Base-by-base conservation (phyloP, 2,797 vertebrate species). In the Orientallactaga sibirica region DNA sequence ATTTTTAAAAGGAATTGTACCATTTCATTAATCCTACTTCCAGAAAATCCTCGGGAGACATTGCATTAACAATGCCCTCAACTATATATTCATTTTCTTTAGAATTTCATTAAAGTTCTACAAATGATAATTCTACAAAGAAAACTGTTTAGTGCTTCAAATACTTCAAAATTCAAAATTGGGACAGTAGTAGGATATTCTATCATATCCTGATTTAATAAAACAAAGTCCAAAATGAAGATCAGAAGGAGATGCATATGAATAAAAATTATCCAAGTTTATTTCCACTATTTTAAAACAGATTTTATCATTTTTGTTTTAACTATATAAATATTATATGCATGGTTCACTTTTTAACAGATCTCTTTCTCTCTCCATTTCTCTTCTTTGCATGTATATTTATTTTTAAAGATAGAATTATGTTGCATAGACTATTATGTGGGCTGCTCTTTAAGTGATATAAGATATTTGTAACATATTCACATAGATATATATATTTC, bases 351-450 rank as follows among this genome's bases (percentile, higher is more conserved):
- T 82, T 29, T 22, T 15, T 3, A 11, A 24, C 67, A 15, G 41
- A 62, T 27, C 25, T 62, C 22, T 73, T 5, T 11, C 3, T 33
- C 16, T 33, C 8, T 3, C 3, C 8, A 27, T 29, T 1, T 43
- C 33, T 29, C n/a, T 81, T 29, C n/a, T 81, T 27, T 64, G 25
- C 61, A 15, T 33, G 15, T 76, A 18, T 52, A 20, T 61, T 64
- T 88, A 77, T 80, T 92, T 68, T 66, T 70, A 76, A 88, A 61
- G 66, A 66, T 80, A 0, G 4, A 92, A 81, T 71, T 76, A n/a
- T 86, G 74, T 43, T 22, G 12, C 10, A 41, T 3, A 71, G 61
- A 77, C 3, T 81, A 66, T 55, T 70, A 27, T 62, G 6, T 84
- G 62, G 25, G 27, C 18, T 91, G 5, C 4, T 71, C 48, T 87